Percentiles rank a stretch among this genome's conserved stretches.
Evolutionary conservation across 1,140 invertebrate genomes (phyloP).

Genomic region (Drosophila carrolli): DNA sequence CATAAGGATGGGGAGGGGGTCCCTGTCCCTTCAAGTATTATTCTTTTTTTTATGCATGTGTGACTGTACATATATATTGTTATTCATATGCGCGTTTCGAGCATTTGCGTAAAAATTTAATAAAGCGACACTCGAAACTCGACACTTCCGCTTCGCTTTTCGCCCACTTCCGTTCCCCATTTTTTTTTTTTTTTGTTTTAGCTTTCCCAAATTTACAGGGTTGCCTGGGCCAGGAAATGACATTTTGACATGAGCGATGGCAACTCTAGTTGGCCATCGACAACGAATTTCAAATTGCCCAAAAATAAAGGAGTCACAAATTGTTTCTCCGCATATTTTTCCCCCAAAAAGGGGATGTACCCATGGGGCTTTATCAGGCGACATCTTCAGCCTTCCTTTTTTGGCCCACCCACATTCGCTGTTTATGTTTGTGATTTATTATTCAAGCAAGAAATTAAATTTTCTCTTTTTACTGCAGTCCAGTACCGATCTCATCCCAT

Average conservation of each 20-base stretch:
- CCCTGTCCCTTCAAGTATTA: conserved; percentile 4
- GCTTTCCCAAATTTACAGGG: conserved; percentile 17
- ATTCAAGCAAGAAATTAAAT: conserved; percentile 83
- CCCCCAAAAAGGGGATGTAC: conserved; percentile 17
- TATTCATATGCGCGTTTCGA: conserved; percentile 77
- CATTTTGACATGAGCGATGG: conserved; percentile 77
- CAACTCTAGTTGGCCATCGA: conserved; percentile 56
- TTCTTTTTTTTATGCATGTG: not conserved
- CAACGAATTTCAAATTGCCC: conserved; percentile 70
- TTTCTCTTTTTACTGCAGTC: conserved; percentile 73
- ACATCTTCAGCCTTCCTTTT: conserved; percentile 38
- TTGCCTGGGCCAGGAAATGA: conserved; percentile 54
- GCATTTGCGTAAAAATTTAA: conserved; percentile 82
- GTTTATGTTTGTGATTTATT: conserved; percentile 83
- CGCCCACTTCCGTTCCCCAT: conserved; percentile 5
- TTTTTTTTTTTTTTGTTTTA: not conserved
- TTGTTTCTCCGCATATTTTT: not conserved
- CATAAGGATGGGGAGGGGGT: conserved; percentile 50
- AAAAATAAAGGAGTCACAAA: conserved; percentile 18
- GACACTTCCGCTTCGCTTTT: conserved; percentile 22
- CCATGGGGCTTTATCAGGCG: conserved; percentile 65
- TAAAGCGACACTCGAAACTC: conserved; percentile 73
- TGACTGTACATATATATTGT: conserved; percentile 43
- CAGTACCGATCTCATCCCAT: conserved; percentile 9
- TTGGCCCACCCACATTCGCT: conserved; percentile 23